phyloP scores from a whole-genome alignment of 2,797 vertebrate species.

The Pachyuromys duprasi region DNA sequence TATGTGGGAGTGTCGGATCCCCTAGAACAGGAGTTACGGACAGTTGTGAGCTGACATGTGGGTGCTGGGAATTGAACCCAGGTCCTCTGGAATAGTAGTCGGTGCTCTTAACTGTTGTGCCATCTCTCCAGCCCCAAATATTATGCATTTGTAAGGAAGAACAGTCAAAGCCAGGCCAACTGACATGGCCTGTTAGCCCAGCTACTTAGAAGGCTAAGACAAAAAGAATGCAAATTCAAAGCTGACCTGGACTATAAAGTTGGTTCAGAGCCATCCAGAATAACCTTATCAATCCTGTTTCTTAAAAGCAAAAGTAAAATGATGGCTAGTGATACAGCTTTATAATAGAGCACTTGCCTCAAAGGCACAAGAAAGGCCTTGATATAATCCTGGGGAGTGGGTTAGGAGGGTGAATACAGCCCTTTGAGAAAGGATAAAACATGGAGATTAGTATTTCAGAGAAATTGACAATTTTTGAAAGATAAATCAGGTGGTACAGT shows the following conservation, averaged over 20 bases:
- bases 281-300: neutral
- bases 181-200: neutral
- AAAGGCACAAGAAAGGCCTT: neutral
- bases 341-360: neutral
- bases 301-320: neutral
- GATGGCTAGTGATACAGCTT: neutral
- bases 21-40: too few species aligned
- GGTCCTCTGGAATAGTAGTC: too few species aligned
- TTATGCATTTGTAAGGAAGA: conserved; percentile 26
- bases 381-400: neutral
- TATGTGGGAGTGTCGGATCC: too few species aligned
- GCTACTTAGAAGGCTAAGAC: neutral
- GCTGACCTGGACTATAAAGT: neutral
- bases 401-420: neutral
- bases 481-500: conserved; percentile 8
- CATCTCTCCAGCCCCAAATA: neutral
- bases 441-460: neutral
- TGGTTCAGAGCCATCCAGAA: neutral
- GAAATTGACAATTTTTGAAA: conserved; percentile 50
- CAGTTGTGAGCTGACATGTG: too few species aligned
- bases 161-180: neutral
- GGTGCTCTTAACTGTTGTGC: too few species aligned
- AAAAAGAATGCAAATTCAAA: neutral
- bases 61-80: too few species aligned
- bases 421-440: conserved; percentile 14